phyloP scores from a whole-genome alignment of 1,140 invertebrate genomes.

The Drosophila nannoptera region DNA sequence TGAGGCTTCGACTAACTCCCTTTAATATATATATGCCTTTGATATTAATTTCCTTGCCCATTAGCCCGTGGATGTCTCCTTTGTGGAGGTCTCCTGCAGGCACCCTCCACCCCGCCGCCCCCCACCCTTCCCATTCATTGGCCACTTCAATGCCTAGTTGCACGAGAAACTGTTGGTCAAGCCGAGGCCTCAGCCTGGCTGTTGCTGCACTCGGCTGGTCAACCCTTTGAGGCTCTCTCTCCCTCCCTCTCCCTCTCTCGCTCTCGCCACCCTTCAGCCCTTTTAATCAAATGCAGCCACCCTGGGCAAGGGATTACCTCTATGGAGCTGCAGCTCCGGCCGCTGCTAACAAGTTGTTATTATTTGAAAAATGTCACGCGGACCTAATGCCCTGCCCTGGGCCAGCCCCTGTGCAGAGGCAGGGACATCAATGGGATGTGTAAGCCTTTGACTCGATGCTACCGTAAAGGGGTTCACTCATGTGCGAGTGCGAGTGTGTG shows the following conservation, averaged over 20 bases:
- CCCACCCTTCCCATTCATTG: not conserved
- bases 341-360: slow-evolving; percentile 54
- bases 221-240: slow-evolving; percentile 17
- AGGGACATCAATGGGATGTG: slow-evolving; percentile 69
- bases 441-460: slow-evolving; percentile 69
- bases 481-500: not conserved
- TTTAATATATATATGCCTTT: no score
- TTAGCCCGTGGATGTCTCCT: no score
- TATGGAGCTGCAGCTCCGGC: slow-evolving; percentile 5
- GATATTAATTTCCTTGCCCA: no score
- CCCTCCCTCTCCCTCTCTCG: not conserved
- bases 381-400: slow-evolving; percentile 35
- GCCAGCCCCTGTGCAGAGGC: slow-evolving; percentile 53
- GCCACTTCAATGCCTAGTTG: slow-evolving; percentile 14
- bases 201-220: slow-evolving; percentile 16
- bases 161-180: slow-evolving; percentile 30
- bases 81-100: no score
- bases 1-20: no score
- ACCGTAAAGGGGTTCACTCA: slow-evolving; percentile 44
- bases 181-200: slow-evolving; percentile 7
- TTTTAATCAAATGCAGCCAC: slow-evolving; percentile 62
- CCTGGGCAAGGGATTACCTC: slow-evolving; percentile 46
- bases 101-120: no score
- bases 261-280: slow-evolving; percentile 59
- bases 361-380: slow-evolving; percentile 67